These are phyloP conservation scores for Pogonomyrmex californicus DNA, from an alignment of 1,140 invertebrate genomes.

Conservation along the genomic window DNA sequence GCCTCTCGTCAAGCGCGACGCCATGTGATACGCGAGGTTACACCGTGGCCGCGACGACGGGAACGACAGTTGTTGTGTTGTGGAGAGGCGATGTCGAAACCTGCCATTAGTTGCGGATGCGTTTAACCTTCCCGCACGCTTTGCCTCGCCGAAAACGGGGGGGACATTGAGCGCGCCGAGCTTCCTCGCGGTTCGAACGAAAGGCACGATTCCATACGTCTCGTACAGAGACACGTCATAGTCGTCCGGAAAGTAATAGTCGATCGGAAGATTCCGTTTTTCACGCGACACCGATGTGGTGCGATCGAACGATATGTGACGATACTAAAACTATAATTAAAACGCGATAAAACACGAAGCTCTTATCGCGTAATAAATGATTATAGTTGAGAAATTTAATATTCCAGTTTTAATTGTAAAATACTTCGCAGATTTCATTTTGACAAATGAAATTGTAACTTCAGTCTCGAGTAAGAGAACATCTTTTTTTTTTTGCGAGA, in stretches of 20 bases:
- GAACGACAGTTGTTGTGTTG: constrained; percentile 56
- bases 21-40: constrained; percentile 72
- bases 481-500: neutral
- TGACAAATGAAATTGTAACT: neutral
- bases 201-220: constrained; percentile 14
- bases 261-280: neutral
- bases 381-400: neutral
- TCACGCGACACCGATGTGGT: neutral
- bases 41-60: constrained; percentile 36
- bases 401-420: neutral
- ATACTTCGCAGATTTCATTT: neutral
- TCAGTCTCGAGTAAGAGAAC: neutral
- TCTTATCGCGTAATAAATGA: neutral
- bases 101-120: constrained; percentile 62
- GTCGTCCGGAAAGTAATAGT: neutral
- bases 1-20: constrained; percentile 68
- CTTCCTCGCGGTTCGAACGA: neutral
- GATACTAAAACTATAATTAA: neutral
- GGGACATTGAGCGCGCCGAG: too few species aligned
- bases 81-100: constrained; percentile 51
- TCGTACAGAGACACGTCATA: neutral
- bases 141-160: constrained; percentile 41
- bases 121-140: constrained; percentile 49
- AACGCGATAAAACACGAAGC: neutral
- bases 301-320: neutral